phyloP scores from a whole-genome alignment of 2,113 vertebrate species.

The Bubo scandiacus region DNA sequence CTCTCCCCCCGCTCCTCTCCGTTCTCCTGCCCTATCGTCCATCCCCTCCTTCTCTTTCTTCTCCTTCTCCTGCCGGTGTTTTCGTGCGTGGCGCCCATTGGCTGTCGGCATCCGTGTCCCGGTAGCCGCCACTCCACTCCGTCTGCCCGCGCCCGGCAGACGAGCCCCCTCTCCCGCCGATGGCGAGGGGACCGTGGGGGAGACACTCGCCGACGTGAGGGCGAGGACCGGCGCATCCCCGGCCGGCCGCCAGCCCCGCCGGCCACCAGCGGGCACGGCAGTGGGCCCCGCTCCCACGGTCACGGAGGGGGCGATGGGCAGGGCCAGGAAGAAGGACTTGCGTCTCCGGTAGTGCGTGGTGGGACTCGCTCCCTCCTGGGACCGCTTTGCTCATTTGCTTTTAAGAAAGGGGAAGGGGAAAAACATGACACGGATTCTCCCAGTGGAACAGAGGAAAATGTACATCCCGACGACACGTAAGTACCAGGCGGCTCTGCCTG shows the following conservation, averaged over 20 bases:
- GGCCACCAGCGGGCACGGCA: neutral
- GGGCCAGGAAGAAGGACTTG: neutral
- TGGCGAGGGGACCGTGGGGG: neutral
- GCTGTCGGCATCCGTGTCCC: neutral
- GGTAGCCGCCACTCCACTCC: neutral
- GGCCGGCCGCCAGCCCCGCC: neutral
- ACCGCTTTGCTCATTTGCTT: neutral
- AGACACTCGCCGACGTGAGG: neutral
- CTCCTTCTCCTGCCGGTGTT: slow-evolving; percentile 13
- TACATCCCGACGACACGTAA: slow-evolving; percentile 29
- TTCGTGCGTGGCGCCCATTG: slow-evolving; percentile 22
- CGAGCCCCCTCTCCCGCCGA: neutral
- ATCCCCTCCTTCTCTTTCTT: slow-evolving; percentile 27
- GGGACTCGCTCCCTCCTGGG: neutral
- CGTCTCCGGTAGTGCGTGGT: neutral
- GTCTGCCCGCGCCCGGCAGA: neutral
- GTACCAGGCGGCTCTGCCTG: slow-evolving; percentile 17
- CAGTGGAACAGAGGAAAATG: slow-evolving; percentile 32
- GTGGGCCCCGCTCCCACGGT: neutral
- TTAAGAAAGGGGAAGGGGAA: neutral
- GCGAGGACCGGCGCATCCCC: neutral
- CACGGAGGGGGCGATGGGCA: neutral
- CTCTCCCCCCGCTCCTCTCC: neutral
- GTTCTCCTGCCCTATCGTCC: slow-evolving; percentile 1
- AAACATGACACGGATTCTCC: slow-evolving; percentile 8